Evolutionary conservation across 2,113 vertebrate species (phyloP).

Genomic region (Zingel zingel): DNA sequence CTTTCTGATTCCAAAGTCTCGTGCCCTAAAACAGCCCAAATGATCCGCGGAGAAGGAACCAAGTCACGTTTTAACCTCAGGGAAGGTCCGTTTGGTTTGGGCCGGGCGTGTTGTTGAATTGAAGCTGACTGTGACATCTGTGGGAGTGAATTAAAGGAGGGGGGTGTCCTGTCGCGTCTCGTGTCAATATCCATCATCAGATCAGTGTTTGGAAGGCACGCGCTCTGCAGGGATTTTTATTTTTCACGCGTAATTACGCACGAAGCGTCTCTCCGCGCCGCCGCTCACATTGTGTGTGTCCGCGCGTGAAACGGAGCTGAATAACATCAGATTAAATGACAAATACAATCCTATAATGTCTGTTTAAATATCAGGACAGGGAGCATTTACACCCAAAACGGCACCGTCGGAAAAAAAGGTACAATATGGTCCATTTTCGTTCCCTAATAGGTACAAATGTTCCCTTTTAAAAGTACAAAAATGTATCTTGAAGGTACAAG

Average conservation of each 20-base stretch:
- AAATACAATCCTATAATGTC: background rate
- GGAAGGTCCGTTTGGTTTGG: no score
- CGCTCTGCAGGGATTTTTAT: constrained; percentile 43
- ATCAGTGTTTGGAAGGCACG: constrained; percentile 42
- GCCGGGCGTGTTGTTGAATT: background rate
- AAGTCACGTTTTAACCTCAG: no score
- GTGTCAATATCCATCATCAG: constrained; percentile 54
- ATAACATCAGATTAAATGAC: constrained; percentile 16
- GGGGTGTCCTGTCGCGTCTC: background rate
- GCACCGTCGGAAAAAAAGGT: no score
- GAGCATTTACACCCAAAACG: no score
- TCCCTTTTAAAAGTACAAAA: no score
- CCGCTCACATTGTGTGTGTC: background rate
- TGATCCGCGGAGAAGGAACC: no score
- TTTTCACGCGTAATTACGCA: constrained; percentile 71
- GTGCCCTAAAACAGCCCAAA: no score
- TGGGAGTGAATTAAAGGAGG: background rate
- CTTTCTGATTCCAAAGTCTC: no score
- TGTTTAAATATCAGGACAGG: background rate
- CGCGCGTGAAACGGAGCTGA: background rate
- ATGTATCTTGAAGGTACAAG: no score
- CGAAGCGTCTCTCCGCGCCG: constrained; percentile 12
- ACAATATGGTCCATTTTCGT: no score
- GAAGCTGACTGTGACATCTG: background rate
- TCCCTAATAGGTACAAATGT: no score